Conservation (phyloP, 37 sponge, comb jelly and placozoan genomes). For the Beroe ovata region DNA sequence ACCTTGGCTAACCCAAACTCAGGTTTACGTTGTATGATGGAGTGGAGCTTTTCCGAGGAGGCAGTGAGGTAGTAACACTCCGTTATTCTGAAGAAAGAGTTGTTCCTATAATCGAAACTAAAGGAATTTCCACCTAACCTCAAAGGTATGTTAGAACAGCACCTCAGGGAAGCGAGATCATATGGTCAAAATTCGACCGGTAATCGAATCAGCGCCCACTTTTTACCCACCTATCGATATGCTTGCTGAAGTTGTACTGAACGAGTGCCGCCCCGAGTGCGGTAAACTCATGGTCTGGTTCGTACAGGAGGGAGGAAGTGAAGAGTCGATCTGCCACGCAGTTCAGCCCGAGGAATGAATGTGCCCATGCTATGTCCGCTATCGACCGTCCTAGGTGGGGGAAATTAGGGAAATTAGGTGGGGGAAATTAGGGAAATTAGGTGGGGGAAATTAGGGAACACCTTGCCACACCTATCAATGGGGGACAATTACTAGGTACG, state of each 20-base stretch:
- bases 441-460: no score
- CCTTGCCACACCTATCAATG: no score
- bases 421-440: no score
- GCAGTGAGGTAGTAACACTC: constrained; percentile 44
- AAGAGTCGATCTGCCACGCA: constrained; percentile 61
- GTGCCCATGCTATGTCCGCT: constrained; percentile 62
- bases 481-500: no score
- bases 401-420: no score
- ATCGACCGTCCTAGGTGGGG: constrained; percentile 5
- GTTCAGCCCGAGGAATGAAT: constrained; percentile 55
- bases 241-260: constrained; percentile 63
- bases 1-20: constrained; percentile 39
- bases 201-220: no score
- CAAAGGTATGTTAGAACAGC: no score
- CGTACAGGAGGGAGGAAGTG: neutral
- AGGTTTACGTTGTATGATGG: constrained; percentile 39
- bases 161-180: no score
- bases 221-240: constrained; percentile 56
- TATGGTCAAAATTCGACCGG: no score
- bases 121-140: no score
- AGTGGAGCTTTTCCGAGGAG: constrained; percentile 44
- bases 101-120: no score
- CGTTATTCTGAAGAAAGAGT: constrained; percentile 15
- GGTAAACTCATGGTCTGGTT: constrained; percentile 36
- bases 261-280: constrained; percentile 51